Evolutionary conservation across 2,888 invertebrate genomes (phyloP).

Genomic region (Hymenopus coronatus): DNA sequence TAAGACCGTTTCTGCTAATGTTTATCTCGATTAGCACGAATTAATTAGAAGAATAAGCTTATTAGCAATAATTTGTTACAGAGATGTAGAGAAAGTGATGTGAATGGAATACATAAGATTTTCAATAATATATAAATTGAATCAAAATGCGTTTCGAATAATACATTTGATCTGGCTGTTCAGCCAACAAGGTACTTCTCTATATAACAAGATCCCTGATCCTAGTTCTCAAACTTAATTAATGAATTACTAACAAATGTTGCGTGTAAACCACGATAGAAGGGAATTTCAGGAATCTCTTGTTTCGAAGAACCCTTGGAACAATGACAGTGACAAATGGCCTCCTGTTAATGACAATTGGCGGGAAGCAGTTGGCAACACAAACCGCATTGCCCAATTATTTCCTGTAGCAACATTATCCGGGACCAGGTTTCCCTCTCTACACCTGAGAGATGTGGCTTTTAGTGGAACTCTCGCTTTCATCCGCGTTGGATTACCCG

Average conservation of each 20-base stretch:
- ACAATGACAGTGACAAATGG: background rate
- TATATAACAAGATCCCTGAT: background rate
- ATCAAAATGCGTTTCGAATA: too few relatives aligned
- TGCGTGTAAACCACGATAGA: background rate
- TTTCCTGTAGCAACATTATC: background rate
- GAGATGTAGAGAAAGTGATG: too few relatives aligned
- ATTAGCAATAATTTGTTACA: too few relatives aligned
- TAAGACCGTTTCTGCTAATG: too few relatives aligned
- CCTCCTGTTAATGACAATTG: background rate
- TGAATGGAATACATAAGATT: too few relatives aligned
- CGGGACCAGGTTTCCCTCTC: background rate
- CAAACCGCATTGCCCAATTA: background rate
- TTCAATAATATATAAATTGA: too few relatives aligned
- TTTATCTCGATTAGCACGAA: too few relatives aligned
- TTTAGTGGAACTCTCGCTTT: background rate
- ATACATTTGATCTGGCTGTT: too few relatives aligned
- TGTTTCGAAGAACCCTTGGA: background rate
- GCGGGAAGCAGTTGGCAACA: background rate
- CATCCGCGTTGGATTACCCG: background rate
- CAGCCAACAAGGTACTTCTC: background rate
- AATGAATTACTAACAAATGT: background rate
- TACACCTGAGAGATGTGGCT: background rate
- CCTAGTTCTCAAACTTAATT: background rate
- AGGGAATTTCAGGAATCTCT: background rate
- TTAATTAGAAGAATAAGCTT: too few relatives aligned